Evolutionary conservation across 92 coral and sea anemone species (phyloP).

Genomic region (Virgularia gustaviana): DNA sequence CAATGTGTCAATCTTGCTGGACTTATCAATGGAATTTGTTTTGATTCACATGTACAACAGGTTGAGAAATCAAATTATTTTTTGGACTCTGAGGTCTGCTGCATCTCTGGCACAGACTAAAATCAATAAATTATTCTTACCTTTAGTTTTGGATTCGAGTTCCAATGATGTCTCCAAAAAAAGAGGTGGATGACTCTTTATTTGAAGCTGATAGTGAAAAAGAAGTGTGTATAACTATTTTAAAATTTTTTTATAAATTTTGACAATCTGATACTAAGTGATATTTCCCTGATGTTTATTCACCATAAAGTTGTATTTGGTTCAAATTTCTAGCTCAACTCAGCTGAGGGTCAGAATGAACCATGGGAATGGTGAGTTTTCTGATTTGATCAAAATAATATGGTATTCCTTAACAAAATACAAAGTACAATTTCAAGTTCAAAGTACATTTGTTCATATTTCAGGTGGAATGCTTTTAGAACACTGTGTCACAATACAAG

Average conservation of each 20-base stretch:
- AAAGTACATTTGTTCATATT: neutral
- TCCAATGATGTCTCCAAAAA: conserved; percentile 76
- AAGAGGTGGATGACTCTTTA: conserved; percentile 56
- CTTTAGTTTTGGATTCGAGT: conserved; percentile 81
- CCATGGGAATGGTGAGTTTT: conserved; percentile 97
- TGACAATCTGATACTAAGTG: no score
- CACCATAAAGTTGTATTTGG: neutral
- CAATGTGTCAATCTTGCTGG: conserved; percentile 75
- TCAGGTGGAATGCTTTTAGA: conserved; percentile 93
- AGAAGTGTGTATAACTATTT: conserved; percentile 1
- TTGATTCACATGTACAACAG: conserved; percentile 87
- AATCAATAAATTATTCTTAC: conserved; percentile 7
- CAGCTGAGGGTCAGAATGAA: conserved; percentile 53
- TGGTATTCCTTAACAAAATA: no score
- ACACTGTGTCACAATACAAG: conserved; percentile 75
- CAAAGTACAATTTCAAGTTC: neutral
- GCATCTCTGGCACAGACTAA: neutral
- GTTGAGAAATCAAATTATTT: conserved; percentile 22
- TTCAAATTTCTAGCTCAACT: neutral
- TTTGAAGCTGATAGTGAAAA: conserved; percentile 61
- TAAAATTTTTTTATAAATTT: neutral
- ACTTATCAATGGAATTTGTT: conserved; percentile 66
- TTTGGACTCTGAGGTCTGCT: neutral
- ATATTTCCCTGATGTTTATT: no score
- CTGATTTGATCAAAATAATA: no score